Base-by-base conservation (phyloP, 2,113 vertebrate genomes). In the Brachypodius melanocephalos region DNA sequence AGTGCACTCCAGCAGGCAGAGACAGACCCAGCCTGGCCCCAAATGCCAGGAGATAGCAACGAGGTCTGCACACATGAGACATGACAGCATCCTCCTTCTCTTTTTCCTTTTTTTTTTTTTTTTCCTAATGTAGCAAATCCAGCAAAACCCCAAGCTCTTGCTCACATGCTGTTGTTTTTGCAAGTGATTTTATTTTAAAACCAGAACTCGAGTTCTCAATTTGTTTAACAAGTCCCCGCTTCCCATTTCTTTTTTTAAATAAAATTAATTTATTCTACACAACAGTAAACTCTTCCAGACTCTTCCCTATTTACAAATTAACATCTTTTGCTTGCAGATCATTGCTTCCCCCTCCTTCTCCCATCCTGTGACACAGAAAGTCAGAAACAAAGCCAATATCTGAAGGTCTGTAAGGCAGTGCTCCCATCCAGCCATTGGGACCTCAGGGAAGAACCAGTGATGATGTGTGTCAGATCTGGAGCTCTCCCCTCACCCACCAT, bases 251-350 rank as follows among this genome's bases (percentile, higher is more conserved):
- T 68, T 93, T 89, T 89, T 96, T 88, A 97, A 97, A 97, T 97
- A 97, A 96, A 97, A 97, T 96, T 96, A 96, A 95, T 95, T 96
- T 97, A 97, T 96, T 97, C 95, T 97, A 96, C 97, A 95, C 83
- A 91, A 89, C 96, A 94, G 96, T 96, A 97, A 95, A 95, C 93
- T 95, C 93, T 91, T 97, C 76, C 95, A 97, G 93, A 90, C 92
- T 96, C 87, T 96, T 89, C 85, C 84, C 59, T 97, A 97, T 97
- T 94, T 97, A 97, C 97, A 97, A 97, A 97, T 96, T 32, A 93
- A 97, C 88, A 95, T 45, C 51, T 94, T 93, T 79, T 72, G 91
- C 94, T 94, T 85, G 84, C 78, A 88, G 85, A 38, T 67, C 63
- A 26, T 83, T 20, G 24, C 84, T 85, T 49, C 45, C 68, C 73